Evolutionary conservation across 2,797 vertebrate species (phyloP), one percentile per base, ranked within the genome.

Genomic region (Melanotaenia pygmaea): DNA sequence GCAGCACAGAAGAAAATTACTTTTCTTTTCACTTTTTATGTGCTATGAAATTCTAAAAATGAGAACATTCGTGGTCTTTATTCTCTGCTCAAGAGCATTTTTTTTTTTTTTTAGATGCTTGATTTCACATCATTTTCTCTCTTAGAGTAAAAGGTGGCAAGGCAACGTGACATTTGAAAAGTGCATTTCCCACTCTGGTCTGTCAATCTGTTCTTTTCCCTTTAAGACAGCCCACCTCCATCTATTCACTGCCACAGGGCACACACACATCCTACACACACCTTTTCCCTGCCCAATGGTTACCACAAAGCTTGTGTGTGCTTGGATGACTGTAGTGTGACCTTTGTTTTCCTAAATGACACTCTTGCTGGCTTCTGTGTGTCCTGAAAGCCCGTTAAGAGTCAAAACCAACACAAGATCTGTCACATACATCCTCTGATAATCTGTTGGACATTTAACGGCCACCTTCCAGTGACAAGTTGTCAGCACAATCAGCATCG

Each of bases 141-240:
- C 67, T 60, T 32, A 3, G 72, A 3, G 38, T 82, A 82, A 89
- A 82, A 71, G 85, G 74, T 87, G 82, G 73, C 75, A 77, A 90
- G 72, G 76, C 86, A 89, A 88, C 84, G 86, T 93, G 93, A 93
- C 91, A 93, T 94, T 91, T 94, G 80, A 91, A 90, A 94, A 92
- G 90, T 89, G 85, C 86, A 88, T 91, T 91, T 91, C 80, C 79
- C 70, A 84, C 84, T 86, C 70, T 26, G 59, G 77, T 76, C 77
- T n/a, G 78, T 93, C 91, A 91, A 74, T 88, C 86, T 86, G 81
- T 84, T 84, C 84, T 73, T 84, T 87, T 80, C 26, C 69, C 74
- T 73, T 47, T 59, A 83, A 87, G 84, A 83, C 78, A 74, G 71
- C 68, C 64, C 30, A 16, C 76, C 58, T 79, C 79, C 83, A 79